phyloP scores from a whole-genome alignment of 2,888 invertebrate species.

The Lumbricus terrestris region DNA sequence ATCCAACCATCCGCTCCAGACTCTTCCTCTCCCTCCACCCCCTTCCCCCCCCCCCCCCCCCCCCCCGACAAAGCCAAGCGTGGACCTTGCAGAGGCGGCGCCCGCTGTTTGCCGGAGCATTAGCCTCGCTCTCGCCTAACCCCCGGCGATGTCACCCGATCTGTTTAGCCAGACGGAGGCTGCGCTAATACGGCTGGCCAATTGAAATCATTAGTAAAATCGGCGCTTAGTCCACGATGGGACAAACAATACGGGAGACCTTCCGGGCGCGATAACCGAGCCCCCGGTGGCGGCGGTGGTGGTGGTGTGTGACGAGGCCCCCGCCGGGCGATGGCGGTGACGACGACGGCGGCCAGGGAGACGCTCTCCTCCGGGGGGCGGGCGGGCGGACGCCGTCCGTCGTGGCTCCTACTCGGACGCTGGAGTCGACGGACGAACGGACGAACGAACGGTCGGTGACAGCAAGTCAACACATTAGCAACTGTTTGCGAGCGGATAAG shows the following conservation, averaged over 20 bases:
- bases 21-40: no score
- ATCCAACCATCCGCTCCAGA: not conserved
- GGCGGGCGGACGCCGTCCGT: not conserved
- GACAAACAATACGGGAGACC: not conserved
- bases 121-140: slow-evolving; percentile 3
- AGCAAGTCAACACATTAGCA: slow-evolving; percentile 3
- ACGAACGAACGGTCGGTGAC: not conserved
- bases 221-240: slow-evolving; percentile 3
- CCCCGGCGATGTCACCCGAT: not conserved
- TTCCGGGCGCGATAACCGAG: not conserved
- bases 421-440: no score
- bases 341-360: no score
- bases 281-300: no score
- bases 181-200: not conserved
- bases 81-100: slow-evolving; percentile 3
- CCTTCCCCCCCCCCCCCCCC: no score
- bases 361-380: not conserved
- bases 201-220: slow-evolving; percentile 3
- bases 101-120: not conserved
- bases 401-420: not conserved
- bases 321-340: not conserved
- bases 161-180: not conserved
- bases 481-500: slow-evolving; percentile 3
- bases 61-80: not conserved
- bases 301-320: no score